phyloP scores from a whole-genome alignment of 2,113 vertebrate species.

The Gambusia affinis region DNA sequence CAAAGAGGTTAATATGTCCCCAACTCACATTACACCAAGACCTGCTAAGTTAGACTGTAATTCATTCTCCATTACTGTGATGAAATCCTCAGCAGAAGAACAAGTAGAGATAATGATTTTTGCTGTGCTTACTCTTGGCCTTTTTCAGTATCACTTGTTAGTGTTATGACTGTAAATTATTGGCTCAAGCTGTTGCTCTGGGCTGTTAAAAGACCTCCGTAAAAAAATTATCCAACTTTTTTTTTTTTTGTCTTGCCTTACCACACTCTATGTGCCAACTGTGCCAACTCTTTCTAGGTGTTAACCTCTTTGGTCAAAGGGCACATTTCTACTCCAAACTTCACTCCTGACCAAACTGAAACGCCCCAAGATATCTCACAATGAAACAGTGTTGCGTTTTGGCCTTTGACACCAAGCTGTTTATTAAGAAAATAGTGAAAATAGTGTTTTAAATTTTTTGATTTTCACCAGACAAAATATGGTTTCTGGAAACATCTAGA shows the following conservation, averaged over 20 bases:
- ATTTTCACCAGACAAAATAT: background rate
- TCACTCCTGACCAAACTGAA: background rate
- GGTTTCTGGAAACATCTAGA: background rate
- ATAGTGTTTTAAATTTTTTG: background rate
- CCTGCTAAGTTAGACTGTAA: conserved; percentile 3
- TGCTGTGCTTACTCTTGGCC: background rate
- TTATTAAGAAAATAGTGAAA: background rate
- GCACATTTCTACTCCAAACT: background rate
- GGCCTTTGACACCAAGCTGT: background rate
- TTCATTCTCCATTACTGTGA: background rate
- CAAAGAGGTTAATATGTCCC: conserved; percentile 31
- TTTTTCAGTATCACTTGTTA: background rate
- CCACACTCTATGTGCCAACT: background rate
- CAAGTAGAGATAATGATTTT: background rate
- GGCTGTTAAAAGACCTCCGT: background rate
- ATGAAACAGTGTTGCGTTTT: background rate
- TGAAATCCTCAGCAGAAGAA: background rate
- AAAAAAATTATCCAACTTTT: background rate
- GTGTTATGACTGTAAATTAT: conserved; percentile 7
- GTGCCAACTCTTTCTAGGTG: background rate
- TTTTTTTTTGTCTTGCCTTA: background rate
- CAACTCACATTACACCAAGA: conserved; percentile 14
- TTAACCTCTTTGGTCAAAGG: background rate
- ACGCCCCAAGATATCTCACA: background rate
- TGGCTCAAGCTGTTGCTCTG: background rate